These are phyloP conservation scores for Chionoecetes opilio DNA, from an alignment of 1,140 invertebrate species.

Conservation along the genomic window DNA sequence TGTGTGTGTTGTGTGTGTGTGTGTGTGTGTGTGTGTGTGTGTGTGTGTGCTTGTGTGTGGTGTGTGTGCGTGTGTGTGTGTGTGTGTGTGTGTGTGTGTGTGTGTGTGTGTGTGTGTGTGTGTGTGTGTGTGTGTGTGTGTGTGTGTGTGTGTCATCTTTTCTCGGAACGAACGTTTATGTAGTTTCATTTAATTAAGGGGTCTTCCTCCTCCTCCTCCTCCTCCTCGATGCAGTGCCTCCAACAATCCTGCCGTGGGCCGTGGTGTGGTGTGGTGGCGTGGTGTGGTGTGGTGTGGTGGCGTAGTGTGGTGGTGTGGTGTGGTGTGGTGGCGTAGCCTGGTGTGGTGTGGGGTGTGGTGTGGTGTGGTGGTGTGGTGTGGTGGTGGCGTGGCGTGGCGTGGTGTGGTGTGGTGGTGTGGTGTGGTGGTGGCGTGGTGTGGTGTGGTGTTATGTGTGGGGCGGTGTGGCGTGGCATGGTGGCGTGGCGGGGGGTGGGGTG, in stretches of 20 bases:
- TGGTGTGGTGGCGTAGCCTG: background rate
- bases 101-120: conserved; percentile 50
- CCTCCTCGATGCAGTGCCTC: background rate
- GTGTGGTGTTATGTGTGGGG: no score
- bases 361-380: background rate
- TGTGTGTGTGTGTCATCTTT: no score
- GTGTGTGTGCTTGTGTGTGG: background rate
- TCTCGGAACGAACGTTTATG: no score
- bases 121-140: background rate
- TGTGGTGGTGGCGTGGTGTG: no score
- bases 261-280: background rate
- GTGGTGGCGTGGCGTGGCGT: conserved; percentile 11
- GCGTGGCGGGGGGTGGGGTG: no score
- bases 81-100: background rate
- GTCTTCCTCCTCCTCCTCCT: background rate
- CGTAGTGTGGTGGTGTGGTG: no score
- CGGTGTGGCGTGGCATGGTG: no score
- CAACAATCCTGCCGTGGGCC: no score
- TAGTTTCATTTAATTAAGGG: no score
- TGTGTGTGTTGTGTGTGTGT: conserved; percentile 47
- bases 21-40: conserved; percentile 10
- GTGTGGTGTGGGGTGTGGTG: background rate
- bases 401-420: background rate
- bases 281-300: background rate
- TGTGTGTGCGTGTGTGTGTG: background rate